These are phyloP conservation scores for Vidua chalybeata DNA, from an alignment of 2,113 vertebrate species.

Conservation along the genomic window DNA sequence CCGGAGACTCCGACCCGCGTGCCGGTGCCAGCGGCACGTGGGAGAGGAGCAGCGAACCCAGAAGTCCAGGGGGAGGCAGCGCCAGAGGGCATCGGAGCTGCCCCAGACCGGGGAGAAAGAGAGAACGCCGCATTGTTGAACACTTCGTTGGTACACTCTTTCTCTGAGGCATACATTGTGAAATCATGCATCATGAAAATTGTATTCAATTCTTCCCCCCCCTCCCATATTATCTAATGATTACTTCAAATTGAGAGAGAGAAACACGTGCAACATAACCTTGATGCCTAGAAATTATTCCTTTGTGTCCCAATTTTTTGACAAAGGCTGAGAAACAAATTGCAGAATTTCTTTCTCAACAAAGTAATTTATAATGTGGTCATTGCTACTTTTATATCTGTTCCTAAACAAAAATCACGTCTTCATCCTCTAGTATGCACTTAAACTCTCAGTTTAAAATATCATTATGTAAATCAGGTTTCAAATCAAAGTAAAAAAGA, in stretches of 20 bases:
- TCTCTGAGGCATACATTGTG: neutral
- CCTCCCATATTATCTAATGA: neutral
- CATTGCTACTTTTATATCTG: neutral
- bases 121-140: too few relatives aligned
- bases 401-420: neutral
- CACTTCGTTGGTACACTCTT: neutral
- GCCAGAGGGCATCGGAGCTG: too few relatives aligned
- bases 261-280: neutral
- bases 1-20: too few relatives aligned
- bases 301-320: neutral
- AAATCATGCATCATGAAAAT: neutral
- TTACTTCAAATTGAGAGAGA: neutral
- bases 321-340: neutral
- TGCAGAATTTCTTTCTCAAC: neutral
- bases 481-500: neutral
- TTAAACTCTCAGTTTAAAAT: neutral
- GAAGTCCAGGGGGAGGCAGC: too few relatives aligned
- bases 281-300: neutral
- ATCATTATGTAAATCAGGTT: neutral
- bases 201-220: accelerated
- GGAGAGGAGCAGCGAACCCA: too few relatives aligned
- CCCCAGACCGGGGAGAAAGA: too few relatives aligned
- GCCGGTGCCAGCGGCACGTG: too few relatives aligned
- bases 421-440: neutral
- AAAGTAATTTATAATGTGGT: neutral